These are phyloP conservation scores for Alsophila aescularia DNA, from an alignment of 2,888 invertebrate genomes.

Conservation along the genomic window DNA sequence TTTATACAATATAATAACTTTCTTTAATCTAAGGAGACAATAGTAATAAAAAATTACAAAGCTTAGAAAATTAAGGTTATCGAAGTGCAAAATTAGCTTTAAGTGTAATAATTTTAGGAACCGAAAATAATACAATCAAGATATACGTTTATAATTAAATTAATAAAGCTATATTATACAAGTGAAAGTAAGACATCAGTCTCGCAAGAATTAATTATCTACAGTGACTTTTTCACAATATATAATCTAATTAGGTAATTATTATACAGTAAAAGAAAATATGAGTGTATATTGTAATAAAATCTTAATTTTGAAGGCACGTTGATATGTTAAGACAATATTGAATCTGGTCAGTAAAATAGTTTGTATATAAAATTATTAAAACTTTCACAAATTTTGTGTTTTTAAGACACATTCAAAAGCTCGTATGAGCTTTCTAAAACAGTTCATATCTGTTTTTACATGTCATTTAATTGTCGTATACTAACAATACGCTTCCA, in stretches of 20 bases:
- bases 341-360: too few species aligned
- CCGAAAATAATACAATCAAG: slow-evolving; percentile 49
- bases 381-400: neutral
- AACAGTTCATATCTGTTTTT: too few species aligned
- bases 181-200: slow-evolving; percentile 43
- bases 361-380: neutral
- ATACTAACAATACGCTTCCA: too few species aligned
- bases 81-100: slow-evolving; percentile 19
- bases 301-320: slow-evolving; percentile 13
- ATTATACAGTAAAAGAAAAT: neutral
- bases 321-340: neutral
- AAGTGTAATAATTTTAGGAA: slow-evolving; percentile 48
- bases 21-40: slow-evolving; percentile 15
- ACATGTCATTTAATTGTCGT: too few species aligned
- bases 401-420: slow-evolving; percentile 44
- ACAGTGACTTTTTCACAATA: slow-evolving; percentile 33
- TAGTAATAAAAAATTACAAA: slow-evolving; percentile 20
- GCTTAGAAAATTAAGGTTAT: slow-evolving; percentile 25
- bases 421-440: too few species aligned
- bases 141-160: slow-evolving; percentile 41
- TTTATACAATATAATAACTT: slow-evolving; percentile 17
- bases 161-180: slow-evolving; percentile 62
- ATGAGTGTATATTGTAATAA: neutral
- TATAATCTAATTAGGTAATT: slow-evolving; percentile 28
- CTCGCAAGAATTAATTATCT: slow-evolving; percentile 39